These are phyloP conservation scores for Trissolcus japonicus DNA, from an alignment of 2,888 invertebrate species.

Conservation along the genomic window DNA sequence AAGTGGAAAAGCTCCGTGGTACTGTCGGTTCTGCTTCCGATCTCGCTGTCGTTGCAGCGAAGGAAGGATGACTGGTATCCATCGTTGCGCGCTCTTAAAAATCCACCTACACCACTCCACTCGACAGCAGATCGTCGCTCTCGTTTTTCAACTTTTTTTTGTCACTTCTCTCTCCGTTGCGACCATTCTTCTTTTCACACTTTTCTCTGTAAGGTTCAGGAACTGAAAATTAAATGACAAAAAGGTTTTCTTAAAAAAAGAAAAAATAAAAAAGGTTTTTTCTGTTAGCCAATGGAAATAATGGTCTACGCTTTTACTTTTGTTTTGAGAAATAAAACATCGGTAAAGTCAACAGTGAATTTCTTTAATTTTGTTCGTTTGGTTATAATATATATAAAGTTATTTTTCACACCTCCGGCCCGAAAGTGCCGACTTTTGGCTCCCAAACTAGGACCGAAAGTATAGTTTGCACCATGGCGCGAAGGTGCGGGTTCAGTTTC, in stretches of 20 bases:
- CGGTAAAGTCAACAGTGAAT: no score
- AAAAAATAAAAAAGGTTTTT: conserved; percentile 8
- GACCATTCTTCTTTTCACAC: conserved; percentile 1
- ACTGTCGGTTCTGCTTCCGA: conserved; percentile 49
- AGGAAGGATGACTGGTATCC: conserved; percentile 62
- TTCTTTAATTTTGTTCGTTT: no score
- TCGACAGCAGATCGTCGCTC: conserved; percentile 46
- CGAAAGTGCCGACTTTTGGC: no score
- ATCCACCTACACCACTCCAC: conserved; percentile 39
- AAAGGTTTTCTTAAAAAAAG: not conserved
- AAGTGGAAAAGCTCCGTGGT: conserved; percentile 61
- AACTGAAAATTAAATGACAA: no score
- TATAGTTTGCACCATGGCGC: no score
- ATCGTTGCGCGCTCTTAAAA: conserved; percentile 55
- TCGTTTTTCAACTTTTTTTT: conserved; percentile 16
- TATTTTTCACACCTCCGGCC: no score
- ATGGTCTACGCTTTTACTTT: conserved; percentile 45
- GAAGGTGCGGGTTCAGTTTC: no score
- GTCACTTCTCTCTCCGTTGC: no score
- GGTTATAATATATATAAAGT: no score
- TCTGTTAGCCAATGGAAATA: conserved; percentile 55
- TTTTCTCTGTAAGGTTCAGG: conserved; percentile 2
- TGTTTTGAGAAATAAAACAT: conserved; percentile 51
- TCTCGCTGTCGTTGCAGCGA: conserved; percentile 53
- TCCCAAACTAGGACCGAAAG: no score